These are phyloP conservation scores for Hemicentrotus pulcherrimus DNA, from an alignment of 35 echinoderm and acorn worm species.

Conservation along the genomic window DNA sequence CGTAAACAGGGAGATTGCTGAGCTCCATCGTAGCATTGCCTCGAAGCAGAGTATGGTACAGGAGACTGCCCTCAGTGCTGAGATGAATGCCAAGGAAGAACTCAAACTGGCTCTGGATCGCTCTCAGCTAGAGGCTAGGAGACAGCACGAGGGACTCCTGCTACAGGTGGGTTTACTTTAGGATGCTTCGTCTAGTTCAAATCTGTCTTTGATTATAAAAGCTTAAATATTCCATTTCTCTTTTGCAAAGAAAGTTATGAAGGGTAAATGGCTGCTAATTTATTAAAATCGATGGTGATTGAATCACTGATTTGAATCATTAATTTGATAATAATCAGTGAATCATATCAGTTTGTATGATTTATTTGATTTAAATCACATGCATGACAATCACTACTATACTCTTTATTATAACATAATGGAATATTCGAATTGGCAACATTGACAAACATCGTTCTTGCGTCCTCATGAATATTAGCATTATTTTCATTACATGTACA, in stretches of 20 bases:
- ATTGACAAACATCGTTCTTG: not conserved
- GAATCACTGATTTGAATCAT: too few species aligned
- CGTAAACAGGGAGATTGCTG: slow-evolving; percentile 87
- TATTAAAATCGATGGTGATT: too few species aligned
- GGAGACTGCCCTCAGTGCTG: slow-evolving; percentile 81
- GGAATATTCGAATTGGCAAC: not conserved
- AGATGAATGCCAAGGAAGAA: slow-evolving; percentile 97
- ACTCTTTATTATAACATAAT: too few species aligned
- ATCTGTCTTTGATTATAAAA: too few species aligned
- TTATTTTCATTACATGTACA: too few species aligned
- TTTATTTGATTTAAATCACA: too few species aligned
- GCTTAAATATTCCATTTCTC: too few species aligned
- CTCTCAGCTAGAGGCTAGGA: slow-evolving; percentile 76
- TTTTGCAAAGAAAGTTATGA: too few species aligned
- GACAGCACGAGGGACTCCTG: slow-evolving; percentile 79
- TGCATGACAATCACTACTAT: too few species aligned
- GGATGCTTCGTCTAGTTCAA: not conserved
- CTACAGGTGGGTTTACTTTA: slow-evolving; percentile 24
- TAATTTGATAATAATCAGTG: too few species aligned
- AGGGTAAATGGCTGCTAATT: too few species aligned
- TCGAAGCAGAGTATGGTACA: slow-evolving; percentile 88
- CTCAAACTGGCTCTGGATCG: slow-evolving; percentile 86
- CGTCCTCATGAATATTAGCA: not conserved
- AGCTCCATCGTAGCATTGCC: slow-evolving; percentile 88
- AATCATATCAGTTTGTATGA: too few species aligned